Evolutionary conservation across 2,888 invertebrate genomes (phyloP), one percentile per base, ranked within the genome.

Genomic region (Dendrolimus houi): DNA sequence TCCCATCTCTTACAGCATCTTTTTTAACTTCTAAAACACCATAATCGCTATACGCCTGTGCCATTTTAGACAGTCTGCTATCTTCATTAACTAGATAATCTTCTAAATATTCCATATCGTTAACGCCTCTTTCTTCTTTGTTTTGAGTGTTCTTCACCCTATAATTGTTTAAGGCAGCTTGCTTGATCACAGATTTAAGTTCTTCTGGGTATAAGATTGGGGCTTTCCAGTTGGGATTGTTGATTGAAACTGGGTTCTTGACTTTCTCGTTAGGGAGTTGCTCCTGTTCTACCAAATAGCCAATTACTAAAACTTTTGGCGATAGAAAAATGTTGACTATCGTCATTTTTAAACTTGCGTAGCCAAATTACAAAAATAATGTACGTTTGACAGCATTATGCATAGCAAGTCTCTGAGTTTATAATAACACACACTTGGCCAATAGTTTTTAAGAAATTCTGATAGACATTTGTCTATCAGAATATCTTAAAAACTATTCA

Each of bases 41-140:
- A 59, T 89, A 89, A 57, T 89, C 89, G 59, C 88, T 89, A 52
- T 89, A 89, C 0, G 88, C 88, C 71, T 89, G 88, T 0, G 87
- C 85, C 68, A 84, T 71, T 62, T 75, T 67, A 0, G 69, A 77
- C 12, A 83, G 57, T 55, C 72, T 81, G 17, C 75, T 72, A 56
- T 77, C 75, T 63, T 81, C 83, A 53, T 68, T 73, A 13, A 72
- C 67, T 1, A 79, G 53, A 66, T 85, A 84, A 54, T 82, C 80
- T 66, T 86, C 83, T 2, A 84, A 64, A 53, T 86, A 84, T 55
- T 87, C 77, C 0, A 75, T 60, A 55, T 87, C 84, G 2, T 67
- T 72, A 0, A 71, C n/a, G 17, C 69, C 64, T 7, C 58, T 60
- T 41, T 68, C 69, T 7, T 57, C 58, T 41, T 71, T 65, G 9